Base-by-base conservation (phyloP, 2,113 vertebrate genomes). In the Carettochelys insculpta region DNA sequence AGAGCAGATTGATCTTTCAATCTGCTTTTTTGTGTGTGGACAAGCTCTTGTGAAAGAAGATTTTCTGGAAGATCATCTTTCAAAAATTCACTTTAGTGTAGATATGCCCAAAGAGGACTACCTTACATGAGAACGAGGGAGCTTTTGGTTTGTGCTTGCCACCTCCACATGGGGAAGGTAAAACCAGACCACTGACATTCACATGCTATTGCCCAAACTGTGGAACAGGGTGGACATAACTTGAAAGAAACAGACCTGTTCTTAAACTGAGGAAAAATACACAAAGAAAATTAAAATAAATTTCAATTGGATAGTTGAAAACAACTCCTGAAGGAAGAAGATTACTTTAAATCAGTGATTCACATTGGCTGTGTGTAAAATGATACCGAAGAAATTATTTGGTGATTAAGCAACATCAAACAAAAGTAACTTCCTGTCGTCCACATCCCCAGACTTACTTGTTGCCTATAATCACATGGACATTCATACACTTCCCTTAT, bases 371-470 rank as follows among this genome's bases (percentile, higher is more conserved):
- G 80, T 5, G 68, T 85, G 13, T 51, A 77, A 88, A 88, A 94
- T 0, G 4, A 79, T 79, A 95, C 45, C 83, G 85, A 90, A 85
- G 84, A 91, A 95, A 94, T 91, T 77, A 90, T 82, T 82, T 11
- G 2, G 47, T 89, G 93, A 90, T 93, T 95, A 89, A 95, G 90
- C 92, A 88, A 34, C n/a, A 86, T 6, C 34, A 68, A 89, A 25
- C 25, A 80, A 89, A 95, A 90, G 75, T 88, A 90, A 90, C 3
- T 12, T 53, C 75, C 54, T n/a, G n/a, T n/a, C n/a, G n/a, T n/a
- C 73, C 31, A 17, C 31, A 14, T 31, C 11, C 27, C 41, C 87
- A 91, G 92, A 84, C 76, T 82, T 80, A n/a, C 38, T 12, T 89
- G 38, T 54, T 88, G 83, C 38, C 88, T 94, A 68, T 87, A 87